Base-by-base conservation (phyloP, 2,888 invertebrate genomes). In the Philereme vetulata region DNA sequence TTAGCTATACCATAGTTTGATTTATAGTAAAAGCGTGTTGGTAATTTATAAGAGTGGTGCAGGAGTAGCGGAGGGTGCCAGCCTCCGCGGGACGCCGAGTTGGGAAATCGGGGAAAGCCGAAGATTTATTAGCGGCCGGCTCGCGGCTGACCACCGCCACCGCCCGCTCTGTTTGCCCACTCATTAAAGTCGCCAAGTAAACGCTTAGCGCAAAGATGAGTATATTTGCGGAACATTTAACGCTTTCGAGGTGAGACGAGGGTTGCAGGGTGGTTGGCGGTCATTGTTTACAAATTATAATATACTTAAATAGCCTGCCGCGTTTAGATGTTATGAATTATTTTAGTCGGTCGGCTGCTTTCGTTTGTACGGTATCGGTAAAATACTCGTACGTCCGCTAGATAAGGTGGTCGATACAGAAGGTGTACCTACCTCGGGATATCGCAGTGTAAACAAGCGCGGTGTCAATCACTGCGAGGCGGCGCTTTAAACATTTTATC, bases 201-300 rank as follows among this genome's bases (percentile, higher is more conserved):
- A 86, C 90, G 88, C 82, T 90, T 90, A 89, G 82, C 83, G 86
- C 84, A 76, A 90, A 89, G 90, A 91, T 85, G 88, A 90, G 88
- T 90, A 87, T 90, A 89, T 91, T 91, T 90, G 91, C 88, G 84
- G 84, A 86, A 83, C 85, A 90, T 90, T 91, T 90, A 91, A 88
- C 89, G 88, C 87, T 80, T 83, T 78, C 70, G 84, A 88, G 86
- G 87, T 85, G 87, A 86, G 88, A 88, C 87, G 83, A 90, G 90
- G 90, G 90, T 89, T 78, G 76, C 72, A 69, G 78, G 77, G 75
- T 74, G 73, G 67, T 65, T 72, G 67, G 69, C 77, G 80, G 76
- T 80, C 81, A 82, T 80, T 87, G 85, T 86, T 85, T 83, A 78
- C 74, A 71, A 78, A 83, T 81, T 76, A 79, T 76, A 71, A 76